Base-by-base conservation (phyloP, 2,888 invertebrate species). In the Drosophila anomelani region DNA sequence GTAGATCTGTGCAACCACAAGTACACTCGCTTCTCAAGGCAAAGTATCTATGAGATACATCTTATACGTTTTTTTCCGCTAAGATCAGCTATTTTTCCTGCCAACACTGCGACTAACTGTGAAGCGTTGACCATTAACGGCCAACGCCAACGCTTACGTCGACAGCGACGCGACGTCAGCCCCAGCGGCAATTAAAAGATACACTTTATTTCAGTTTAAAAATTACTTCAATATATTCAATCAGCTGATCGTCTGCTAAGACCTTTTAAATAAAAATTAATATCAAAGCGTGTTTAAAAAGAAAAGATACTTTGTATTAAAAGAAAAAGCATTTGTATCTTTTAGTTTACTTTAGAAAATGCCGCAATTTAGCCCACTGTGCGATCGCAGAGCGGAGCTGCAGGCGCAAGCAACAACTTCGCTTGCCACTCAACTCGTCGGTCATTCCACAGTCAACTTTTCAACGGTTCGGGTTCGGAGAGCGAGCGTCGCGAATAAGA, bases 121-220 rank as follows among this genome's bases (percentile, higher is more conserved):
- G 80, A 74, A 82, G 58, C 83, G 78, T 67, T 86, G 77, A 76
- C 80, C 82, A 83, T 77, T 81, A 68, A 54, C 69, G 67, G 70
- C 43, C 66, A 44, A 74, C 62, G 73, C 51, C 49, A 41, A 55
- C 54, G 43, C 34, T 20, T n/a, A 26, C 64, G 64, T 17, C 38
- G 67, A 47, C 66, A 4, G 57, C 72, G 71, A 72, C 55, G 47
- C 44, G 41, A 39, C 57, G 55, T 36, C 57, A 54, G 67, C 71
- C 53, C 54, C 46, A 47, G 53, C 81, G 64, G 41, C 17, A n/a
- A 29, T 29, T 29, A 29, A 29, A 29, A 29, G 7, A 29, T 29
- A 29, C 29, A 29, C 1, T 29, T 29, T 29, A 0, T 29, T 29
- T 29, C 7, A 8, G 8, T 29, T 29, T 29, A 29, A 8, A 8